Base-by-base conservation (phyloP, 2,888 invertebrate species). In the Hemicrepidius hirtus region DNA sequence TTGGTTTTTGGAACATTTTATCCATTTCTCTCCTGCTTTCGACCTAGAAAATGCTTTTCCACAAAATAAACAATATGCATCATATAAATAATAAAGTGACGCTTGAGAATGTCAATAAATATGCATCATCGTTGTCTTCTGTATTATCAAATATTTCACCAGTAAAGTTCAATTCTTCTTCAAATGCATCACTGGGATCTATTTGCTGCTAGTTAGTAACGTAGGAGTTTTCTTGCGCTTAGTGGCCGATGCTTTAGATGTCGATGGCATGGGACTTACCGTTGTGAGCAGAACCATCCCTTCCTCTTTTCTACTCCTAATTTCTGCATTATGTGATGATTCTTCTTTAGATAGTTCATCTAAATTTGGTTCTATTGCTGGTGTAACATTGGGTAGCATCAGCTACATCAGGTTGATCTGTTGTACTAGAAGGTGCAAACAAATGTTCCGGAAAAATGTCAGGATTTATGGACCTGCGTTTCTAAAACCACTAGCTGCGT, bases 51-150 rank as follows among this genome's bases (percentile, higher is more conserved):
- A 65, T 50, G 50, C 65, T 50, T 65, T 35, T 32, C 35, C 50
- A 50, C 65, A 65, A 65, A 50, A 65, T 35, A 49, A 65, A 65
- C 65, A 65, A n/a, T n/a, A n/a, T n/a, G n/a, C n/a, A n/a, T n/a
- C n/a, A n/a, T n/a, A n/a, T n/a, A n/a, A n/a, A n/a, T n/a, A n/a
- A n/a, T n/a, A n/a, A n/a, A n/a, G n/a, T n/a, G n/a, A n/a, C n/a
- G n/a, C n/a, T n/a, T n/a, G n/a, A n/a, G n/a, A n/a, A n/a, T n/a
- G n/a, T n/a, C n/a, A n/a, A n/a, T n/a, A n/a, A n/a, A 65, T 50
- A 65, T 18, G 50, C 50, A 50, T 65, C 50, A 65, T 44, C 44
- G 20, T 24, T 50, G 50, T 32, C 50, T 65, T 49, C 50, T 21
- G 2, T 16, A 18, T 50, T 65, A 32, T 50, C 50, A 35, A 53